Evolutionary conservation across 92 coral and sea anemone species (phyloP), one percentile per base, ranked within the genome.

Genomic region (Micromussa lordhowensis): DNA sequence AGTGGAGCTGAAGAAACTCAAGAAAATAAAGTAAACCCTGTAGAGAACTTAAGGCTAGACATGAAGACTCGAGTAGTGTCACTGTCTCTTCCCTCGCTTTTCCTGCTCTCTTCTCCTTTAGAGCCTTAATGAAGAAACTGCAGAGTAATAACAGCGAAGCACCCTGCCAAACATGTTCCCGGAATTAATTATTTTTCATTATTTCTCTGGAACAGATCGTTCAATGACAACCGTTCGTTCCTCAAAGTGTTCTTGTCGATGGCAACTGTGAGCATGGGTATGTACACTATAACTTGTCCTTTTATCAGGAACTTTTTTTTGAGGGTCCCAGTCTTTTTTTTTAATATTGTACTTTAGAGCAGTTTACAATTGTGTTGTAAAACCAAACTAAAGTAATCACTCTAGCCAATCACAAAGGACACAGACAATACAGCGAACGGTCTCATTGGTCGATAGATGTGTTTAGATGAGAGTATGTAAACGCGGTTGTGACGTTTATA

Each of bases 251-350:
- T 95, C 51, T 61, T 83, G 68, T 89, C 96, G 17, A 90, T 94
- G 95, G 94, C 93, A 63, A 82, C 91, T 32, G 91, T 81, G 22
- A 87, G 98, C 80, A 76, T 95, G 78, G 94, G 98, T 95, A 75
- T 80, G 95, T 83, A 68, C 32, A 71, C 38, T 18, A 55, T 49
- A 22, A 31, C 51, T 5, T 1, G 7, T 4, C 48, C 48, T n/a
- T n/a, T n/a, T n/a, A n/a, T n/a, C n/a, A n/a, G n/a, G n/a, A n/a
- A n/a, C n/a, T n/a, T n/a, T n/a, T n/a, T n/a, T n/a, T n/a, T n/a
- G n/a, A n/a, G n/a, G n/a, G n/a, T n/a, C n/a, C n/a, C n/a, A n/a
- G n/a, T n/a, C n/a, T n/a, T n/a, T n/a, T n/a, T n/a, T n/a, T n/a
- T n/a, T n/a, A n/a, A n/a, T n/a, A n/a, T n/a, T n/a, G n/a, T n/a